These are phyloP conservation scores for Anhinga anhinga DNA, from an alignment of 2,113 vertebrate genomes.

Conservation along the genomic window DNA sequence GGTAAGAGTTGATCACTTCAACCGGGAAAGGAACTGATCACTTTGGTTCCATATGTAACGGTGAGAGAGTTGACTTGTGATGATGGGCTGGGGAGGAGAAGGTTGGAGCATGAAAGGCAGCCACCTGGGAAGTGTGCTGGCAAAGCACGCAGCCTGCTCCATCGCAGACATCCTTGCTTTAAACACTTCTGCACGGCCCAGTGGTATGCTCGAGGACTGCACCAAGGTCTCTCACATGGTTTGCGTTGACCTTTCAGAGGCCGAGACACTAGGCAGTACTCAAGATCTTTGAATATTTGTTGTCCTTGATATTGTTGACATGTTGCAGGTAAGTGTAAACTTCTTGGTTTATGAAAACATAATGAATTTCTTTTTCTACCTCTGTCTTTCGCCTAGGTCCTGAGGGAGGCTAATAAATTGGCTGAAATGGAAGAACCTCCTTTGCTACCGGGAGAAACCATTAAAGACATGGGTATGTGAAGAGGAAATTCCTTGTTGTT, in stretches of 20 bases:
- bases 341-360: not conserved
- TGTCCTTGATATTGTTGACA: not conserved
- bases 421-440: slow-evolving; percentile 88
- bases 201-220: not conserved
- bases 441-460: slow-evolving; percentile 88
- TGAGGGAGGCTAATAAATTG: slow-evolving; percentile 83
- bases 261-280: not conserved
- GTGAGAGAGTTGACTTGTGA: not conserved
- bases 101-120: not conserved
- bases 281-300: not conserved
- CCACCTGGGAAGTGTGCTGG: not conserved
- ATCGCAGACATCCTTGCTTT: not conserved
- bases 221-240: not conserved
- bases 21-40: not conserved
- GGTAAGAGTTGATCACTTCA: not conserved
- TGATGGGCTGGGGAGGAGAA: not conserved
- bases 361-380: not conserved
- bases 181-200: not conserved
- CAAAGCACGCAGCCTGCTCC: not conserved
- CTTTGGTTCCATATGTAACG: not conserved
- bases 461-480: slow-evolving; percentile 87
- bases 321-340: not conserved
- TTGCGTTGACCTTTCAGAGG: not conserved
- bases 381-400: slow-evolving; percentile 58
- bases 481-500: not conserved